Conservation (phyloP, 2,888 invertebrate species). For the Dioctria linearis region DNA sequence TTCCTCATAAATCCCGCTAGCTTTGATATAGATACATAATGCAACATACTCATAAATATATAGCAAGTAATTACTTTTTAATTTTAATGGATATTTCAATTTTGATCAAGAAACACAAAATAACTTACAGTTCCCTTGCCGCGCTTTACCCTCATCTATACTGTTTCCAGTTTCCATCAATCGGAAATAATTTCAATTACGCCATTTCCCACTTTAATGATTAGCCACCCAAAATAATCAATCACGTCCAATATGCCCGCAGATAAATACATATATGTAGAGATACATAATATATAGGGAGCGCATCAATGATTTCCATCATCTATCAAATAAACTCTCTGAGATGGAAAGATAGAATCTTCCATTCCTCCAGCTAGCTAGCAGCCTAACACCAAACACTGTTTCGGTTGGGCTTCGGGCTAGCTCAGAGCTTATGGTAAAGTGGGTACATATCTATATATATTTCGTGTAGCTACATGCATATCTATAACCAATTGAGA, state of each 20-base stretch:
- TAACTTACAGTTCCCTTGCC: not conserved
- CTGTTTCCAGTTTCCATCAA: slow-evolving; percentile 34
- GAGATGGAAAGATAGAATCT: slow-evolving; percentile 31
- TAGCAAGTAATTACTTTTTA: not conserved
- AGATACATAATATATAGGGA: not conserved
- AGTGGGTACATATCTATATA: not conserved
- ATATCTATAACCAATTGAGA: not conserved
- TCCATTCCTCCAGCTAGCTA: not conserved
- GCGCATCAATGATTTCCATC: slow-evolving; percentile 39
- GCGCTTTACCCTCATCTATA: not conserved
- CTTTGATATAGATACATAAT: too few relatives aligned
- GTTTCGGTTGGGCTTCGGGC: not conserved
- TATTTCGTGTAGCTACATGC: not conserved
- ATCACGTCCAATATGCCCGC: slow-evolving; percentile 7
- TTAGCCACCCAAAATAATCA: slow-evolving; percentile 37
- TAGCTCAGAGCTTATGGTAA: slow-evolving; percentile 15
- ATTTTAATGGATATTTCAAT: not conserved
- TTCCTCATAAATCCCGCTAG: too few relatives aligned
- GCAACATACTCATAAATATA: too few relatives aligned
- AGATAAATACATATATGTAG: not conserved
- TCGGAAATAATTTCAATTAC: slow-evolving; percentile 42
- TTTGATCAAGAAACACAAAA: not conserved
- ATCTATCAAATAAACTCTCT: slow-evolving; percentile 32
- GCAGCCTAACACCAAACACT: not conserved
- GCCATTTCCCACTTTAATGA: slow-evolving; percentile 3